Evolutionary conservation across 2,888 invertebrate species (phyloP).

Genomic region (Drymonia ruficornis): DNA sequence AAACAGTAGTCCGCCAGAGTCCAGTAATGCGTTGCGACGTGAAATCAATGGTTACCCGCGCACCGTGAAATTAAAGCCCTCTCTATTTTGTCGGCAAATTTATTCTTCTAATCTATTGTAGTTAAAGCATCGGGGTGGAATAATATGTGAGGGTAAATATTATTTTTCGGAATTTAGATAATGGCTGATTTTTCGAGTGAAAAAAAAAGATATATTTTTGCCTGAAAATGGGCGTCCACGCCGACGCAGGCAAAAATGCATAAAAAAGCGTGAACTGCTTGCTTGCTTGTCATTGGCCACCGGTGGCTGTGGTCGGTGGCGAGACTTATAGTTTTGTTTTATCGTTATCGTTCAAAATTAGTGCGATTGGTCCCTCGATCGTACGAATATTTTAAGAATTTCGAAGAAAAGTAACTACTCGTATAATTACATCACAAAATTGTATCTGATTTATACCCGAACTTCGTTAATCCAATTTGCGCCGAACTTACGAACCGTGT

Average conservation of each 20-base stretch:
- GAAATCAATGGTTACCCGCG: conserved; percentile 27
- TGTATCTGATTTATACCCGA: not conserved
- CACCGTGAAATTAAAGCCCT: conserved; percentile 26
- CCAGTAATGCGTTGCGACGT: conserved; percentile 11
- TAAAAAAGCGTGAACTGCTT: too few relatives aligned
- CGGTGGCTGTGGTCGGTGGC: too few relatives aligned
- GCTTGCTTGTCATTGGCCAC: too few relatives aligned
- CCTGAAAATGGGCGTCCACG: too few relatives aligned
- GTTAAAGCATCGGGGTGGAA: not conserved
- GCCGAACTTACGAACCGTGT: not conserved
- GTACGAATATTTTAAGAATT: too few relatives aligned
- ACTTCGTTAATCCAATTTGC: conserved; percentile 1
- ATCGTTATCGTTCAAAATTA: too few relatives aligned
- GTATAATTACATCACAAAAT: not conserved
- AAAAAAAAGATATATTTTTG: too few relatives aligned
- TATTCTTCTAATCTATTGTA: conserved; percentile 17
- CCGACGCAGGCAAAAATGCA: too few relatives aligned
- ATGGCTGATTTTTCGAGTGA: too few relatives aligned
- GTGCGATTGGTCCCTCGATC: too few relatives aligned
- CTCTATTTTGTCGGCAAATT: conserved; percentile 17
- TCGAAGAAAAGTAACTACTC: too few relatives aligned
- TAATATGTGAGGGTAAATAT: conserved; percentile 3
- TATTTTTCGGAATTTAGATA: not conserved
- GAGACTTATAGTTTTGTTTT: too few relatives aligned
- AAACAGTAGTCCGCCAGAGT: not conserved